Conservation (phyloP, 2,113 vertebrate genomes). For the Toxostoma redivivum region DNA sequence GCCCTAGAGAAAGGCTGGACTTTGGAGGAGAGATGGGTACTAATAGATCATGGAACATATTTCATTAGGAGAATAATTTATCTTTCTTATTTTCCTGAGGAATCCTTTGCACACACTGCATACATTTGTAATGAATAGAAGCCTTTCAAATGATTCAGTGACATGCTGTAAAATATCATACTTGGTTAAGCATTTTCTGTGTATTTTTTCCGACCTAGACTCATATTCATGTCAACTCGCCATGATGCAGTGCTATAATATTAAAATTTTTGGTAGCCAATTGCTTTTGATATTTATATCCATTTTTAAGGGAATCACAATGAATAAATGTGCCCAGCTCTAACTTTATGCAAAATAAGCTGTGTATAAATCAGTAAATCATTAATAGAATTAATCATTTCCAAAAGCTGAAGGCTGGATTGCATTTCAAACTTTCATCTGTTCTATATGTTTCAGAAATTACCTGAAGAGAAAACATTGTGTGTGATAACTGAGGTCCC, state of each 20-base stretch:
- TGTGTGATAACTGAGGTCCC: background rate
- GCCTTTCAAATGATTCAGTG: constrained; percentile 22
- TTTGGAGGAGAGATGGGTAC: background rate
- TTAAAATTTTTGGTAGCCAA: constrained; percentile 61
- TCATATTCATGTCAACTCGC: constrained; percentile 27
- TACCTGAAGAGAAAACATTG: background rate
- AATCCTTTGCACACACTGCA: background rate
- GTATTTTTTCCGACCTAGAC: background rate
- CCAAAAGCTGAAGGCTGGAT: constrained; percentile 44
- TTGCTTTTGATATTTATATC: constrained; percentile 70
- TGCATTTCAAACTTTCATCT: constrained; percentile 18
- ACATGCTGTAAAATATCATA: constrained; percentile 32
- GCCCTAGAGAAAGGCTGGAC: background rate
- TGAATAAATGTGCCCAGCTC: constrained; percentile 50
- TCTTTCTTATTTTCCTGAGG: background rate
- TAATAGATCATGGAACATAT: background rate
- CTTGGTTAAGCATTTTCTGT: constrained; percentile 16
- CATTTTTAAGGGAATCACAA: constrained; percentile 60
- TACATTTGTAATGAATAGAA: background rate
- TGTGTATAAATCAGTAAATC: constrained; percentile 63
- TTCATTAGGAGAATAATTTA: background rate
- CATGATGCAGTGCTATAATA: constrained; percentile 43
- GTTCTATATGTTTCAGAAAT: constrained; percentile 33
- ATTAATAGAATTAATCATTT: constrained; percentile 65
- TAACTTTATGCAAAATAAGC: constrained; percentile 65